phyloP scores from a whole-genome alignment of 1,140 invertebrate species.

The Pectinophora gossypiella region DNA sequence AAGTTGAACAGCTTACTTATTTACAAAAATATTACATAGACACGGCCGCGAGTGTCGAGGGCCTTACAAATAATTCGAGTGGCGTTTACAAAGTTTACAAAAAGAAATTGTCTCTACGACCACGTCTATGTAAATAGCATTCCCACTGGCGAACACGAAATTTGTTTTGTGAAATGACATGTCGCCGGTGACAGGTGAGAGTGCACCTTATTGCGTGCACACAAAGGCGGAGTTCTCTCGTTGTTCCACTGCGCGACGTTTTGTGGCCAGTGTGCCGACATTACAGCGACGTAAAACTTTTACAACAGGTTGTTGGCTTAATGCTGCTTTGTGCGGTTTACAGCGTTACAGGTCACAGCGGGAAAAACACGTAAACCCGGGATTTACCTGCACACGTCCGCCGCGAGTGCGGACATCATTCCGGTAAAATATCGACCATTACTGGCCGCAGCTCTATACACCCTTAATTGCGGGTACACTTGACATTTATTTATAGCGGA shows the following conservation, averaged over 20 bases:
- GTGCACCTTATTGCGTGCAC: not conserved
- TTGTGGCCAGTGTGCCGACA: not conserved
- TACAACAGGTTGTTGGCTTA: constrained; percentile 34
- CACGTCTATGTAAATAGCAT: not conserved
- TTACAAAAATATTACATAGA: too few species aligned
- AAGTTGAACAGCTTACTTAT: too few species aligned
- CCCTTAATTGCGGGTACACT: not conserved
- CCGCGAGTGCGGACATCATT: not conserved
- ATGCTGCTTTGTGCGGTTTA: constrained; percentile 31
- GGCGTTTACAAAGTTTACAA: not conserved
- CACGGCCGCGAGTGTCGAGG: not conserved
- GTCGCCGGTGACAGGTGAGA: not conserved
- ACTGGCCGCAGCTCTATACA: not conserved
- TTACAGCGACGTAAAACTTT: constrained; percentile 33
- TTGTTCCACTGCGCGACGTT: not conserved
- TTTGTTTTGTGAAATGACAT: not conserved
- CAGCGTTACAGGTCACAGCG: constrained; percentile 4
- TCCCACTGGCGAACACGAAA: not conserved
- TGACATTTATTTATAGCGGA: not conserved
- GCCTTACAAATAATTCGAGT: not conserved
- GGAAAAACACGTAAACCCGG: constrained; percentile 26
- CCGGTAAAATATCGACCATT: not conserved
- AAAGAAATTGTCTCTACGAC: not conserved
- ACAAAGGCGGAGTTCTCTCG: not conserved
- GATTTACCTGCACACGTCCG: constrained; percentile 20